Base-by-base conservation (phyloP, 2,888 invertebrate species). In the Apamea anceps region DNA sequence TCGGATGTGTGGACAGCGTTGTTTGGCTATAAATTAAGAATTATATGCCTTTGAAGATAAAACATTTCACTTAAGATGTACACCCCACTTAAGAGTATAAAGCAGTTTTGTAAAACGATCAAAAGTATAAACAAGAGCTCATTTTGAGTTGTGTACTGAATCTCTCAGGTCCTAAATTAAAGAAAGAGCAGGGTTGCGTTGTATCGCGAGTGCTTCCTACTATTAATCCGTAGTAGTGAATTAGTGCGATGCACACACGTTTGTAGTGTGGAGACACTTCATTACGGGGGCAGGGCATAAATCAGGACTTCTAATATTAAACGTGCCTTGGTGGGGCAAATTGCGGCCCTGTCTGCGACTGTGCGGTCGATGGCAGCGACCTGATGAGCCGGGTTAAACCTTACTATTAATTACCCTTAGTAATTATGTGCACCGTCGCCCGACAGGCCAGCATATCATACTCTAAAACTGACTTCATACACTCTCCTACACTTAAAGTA, bases 301-400 rank as follows among this genome's bases (percentile, higher is more conserved):
- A 97, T 97, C 96, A 97, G 96, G 95, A 95, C 96, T 96, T 97
- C 97, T 97, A 97, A 97, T 97, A 97, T 97, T 97, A 97, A 97
- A 97, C 97, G 95, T 96, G 97, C 96, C 96, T 96, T 96, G 93
- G 94, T 93, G 94, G 94, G 95, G 95, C 96, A 96, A 96, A 96
- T 96, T 96, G 96, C 94, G 93, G 92, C 90, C 91, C 88, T 89
- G 89, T 88, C 89, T 87, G 89, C 85, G 91, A 91, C 91, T 92
- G 89, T 93, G 94, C 93, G 94, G 94, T 93, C 90, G 92, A 90
- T 86, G 87, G 89, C 81, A 85, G 87, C 81, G 80, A 76, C 81
- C 80, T 89, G 89, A 89, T 90, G 89, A 86, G 86, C 90, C 51
- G 79, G 81, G 73, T 81, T 68, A 80, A 86, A 81, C 81, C 87